Evolutionary conservation across 1,140 invertebrate species (phyloP).

Genomic region (Camponotus pennsylvanicus): DNA sequence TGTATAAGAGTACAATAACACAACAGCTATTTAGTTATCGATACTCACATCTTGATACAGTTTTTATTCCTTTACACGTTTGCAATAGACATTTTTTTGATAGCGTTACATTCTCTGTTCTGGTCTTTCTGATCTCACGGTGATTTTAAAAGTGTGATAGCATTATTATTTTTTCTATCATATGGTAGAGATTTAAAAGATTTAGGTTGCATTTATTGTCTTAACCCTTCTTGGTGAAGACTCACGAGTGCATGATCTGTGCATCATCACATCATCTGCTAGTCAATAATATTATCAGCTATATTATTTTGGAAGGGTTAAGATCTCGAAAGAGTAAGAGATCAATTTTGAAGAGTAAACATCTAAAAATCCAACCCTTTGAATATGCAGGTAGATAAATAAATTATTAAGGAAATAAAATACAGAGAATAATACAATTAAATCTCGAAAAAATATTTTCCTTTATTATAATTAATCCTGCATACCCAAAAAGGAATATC

Average conservation of each 20-base stretch:
- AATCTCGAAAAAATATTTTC: neutral
- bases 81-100: conserved; percentile 53
- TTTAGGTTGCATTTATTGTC: conserved; percentile 32
- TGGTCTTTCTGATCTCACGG: neutral
- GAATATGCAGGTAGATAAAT: conserved; percentile 2
- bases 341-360: conserved; percentile 49
- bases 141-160: conserved; percentile 26
- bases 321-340: conserved; percentile 31
- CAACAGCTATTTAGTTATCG: conserved; percentile 72
- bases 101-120: conserved; percentile 39
- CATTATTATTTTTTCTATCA: neutral
- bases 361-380: conserved; percentile 26
- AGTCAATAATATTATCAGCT: conserved; percentile 35
- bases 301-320: conserved; percentile 40
- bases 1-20: conserved; percentile 70
- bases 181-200: neutral
- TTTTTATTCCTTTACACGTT: conserved; percentile 50
- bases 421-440: neutral
- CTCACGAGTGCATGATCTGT: neutral
- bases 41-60: conserved; percentile 66
- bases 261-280: neutral
- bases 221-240: conserved; percentile 34
- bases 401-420: neutral
- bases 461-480: neutral
- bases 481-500: conserved; percentile 18